phyloP scores from a whole-genome alignment of 2,888 invertebrate species.

The Deroplatys truncata region DNA sequence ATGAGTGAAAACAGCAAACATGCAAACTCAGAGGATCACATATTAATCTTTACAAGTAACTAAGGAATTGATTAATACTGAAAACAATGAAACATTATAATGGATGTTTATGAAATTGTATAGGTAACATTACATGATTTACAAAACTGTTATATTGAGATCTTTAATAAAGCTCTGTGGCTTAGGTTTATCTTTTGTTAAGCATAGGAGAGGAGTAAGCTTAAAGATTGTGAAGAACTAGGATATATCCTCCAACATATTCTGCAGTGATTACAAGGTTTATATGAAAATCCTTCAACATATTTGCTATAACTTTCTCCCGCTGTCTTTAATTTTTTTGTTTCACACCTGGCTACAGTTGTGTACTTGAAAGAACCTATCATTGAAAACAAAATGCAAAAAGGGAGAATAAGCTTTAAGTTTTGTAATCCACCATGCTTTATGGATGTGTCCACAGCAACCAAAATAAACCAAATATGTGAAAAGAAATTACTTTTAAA shows the following conservation, averaged over 20 bases:
- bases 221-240: neutral
- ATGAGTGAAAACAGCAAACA: neutral
- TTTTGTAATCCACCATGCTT: neutral
- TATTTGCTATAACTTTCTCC: neutral
- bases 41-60: conserved; percentile 3
- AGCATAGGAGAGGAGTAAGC: neutral
- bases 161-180: neutral
- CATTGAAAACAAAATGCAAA: neutral
- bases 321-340: neutral
- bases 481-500: neutral
- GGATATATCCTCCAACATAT: neutral
- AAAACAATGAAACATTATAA: neutral
- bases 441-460: conserved; percentile 20
- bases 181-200: neutral
- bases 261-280: neutral
- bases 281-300: neutral
- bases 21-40: neutral
- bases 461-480: neutral
- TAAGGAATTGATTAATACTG: conserved; percentile 3
- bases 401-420: neutral
- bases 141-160: neutral
- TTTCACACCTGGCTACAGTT: neutral
- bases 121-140: neutral
- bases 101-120: conserved; percentile 5
- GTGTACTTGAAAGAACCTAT: neutral